phyloP scores from a whole-genome alignment of 2,113 vertebrate genomes.

The Microcebus lehilahytsara region DNA sequence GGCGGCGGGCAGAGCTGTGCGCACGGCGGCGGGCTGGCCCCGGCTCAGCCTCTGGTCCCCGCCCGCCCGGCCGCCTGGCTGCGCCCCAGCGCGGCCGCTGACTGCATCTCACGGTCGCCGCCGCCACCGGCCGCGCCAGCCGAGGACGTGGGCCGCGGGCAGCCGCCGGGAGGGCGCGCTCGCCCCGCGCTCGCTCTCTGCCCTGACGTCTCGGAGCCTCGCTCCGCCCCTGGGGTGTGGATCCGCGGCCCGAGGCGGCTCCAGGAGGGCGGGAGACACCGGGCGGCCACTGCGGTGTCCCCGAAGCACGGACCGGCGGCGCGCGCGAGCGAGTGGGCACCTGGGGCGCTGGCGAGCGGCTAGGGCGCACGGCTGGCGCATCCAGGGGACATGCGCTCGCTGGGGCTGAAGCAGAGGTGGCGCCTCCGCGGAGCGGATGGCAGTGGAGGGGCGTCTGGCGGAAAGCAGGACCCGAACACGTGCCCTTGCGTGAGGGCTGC shows the following conservation, averaged over 20 bases:
- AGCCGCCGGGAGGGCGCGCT: slow-evolving; percentile 86
- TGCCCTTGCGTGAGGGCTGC: not conserved
- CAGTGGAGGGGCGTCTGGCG: not conserved
- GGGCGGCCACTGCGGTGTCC: not conserved
- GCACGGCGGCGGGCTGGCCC: slow-evolving; percentile 71
- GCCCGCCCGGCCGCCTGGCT: slow-evolving; percentile 68
- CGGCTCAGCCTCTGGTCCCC: slow-evolving; percentile 87
- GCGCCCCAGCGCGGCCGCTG: slow-evolving; percentile 84
- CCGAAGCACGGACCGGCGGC: not conserved
- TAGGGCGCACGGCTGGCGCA: not conserved
- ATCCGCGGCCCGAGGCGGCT: not conserved
- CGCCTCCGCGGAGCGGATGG: not conserved
- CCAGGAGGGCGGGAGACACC: not conserved
- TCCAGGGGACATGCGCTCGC: not conserved
- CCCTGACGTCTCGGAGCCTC: slow-evolving; percentile 83
- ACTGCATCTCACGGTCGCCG: slow-evolving; percentile 82
- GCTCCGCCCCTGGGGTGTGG: slow-evolving; percentile 86
- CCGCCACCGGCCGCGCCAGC: slow-evolving; percentile 87
- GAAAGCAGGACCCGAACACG: not conserved
- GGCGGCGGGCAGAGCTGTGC: slow-evolving; percentile 81
- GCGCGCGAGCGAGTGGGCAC: not conserved
- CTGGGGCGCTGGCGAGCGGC: not conserved
- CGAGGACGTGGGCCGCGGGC: slow-evolving; percentile 87
- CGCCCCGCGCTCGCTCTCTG: slow-evolving; percentile 78
- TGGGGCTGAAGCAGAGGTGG: not conserved